A percentile compares a stretch with the other conserved stretches of the same genome.
phyloP scores from a whole-genome alignment of 2,113 vertebrate genomes.

The Mionectes macconnelli region DNA sequence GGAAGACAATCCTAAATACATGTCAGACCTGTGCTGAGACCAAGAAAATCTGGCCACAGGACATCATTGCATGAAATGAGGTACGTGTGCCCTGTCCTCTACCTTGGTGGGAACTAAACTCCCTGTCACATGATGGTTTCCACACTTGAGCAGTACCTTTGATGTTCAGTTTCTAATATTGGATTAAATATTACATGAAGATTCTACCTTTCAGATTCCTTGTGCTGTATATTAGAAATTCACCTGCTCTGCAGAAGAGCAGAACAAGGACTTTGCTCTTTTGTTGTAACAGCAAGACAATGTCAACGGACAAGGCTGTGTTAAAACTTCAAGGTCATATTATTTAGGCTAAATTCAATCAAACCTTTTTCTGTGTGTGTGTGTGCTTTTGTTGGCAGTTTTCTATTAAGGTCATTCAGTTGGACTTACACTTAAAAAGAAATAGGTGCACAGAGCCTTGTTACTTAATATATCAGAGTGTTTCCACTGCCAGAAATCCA shows the following conservation, averaged over 20 bases:
- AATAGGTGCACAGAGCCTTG: not conserved
- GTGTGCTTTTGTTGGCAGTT: conserved; percentile 41
- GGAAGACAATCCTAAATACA: not conserved
- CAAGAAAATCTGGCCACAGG: not conserved
- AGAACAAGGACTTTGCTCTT: conserved; percentile 33
- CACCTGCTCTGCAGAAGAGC: conserved; percentile 20
- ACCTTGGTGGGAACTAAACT: not conserved
- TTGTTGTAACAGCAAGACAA: not conserved
- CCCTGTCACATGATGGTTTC: accelerated
- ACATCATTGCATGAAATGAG: not conserved
- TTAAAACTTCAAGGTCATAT: conserved; percentile 40
- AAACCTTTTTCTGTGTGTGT: not conserved
- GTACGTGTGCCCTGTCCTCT: accelerated
- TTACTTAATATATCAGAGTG: not conserved
- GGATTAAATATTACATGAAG: not conserved
- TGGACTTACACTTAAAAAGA: not conserved
- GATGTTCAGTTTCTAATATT: not conserved
- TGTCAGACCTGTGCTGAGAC: not conserved
- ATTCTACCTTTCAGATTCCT: not conserved
- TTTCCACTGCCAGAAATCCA: conserved; percentile 16
- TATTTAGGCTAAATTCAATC: conserved; percentile 61
- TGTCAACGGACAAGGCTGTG: conserved; percentile 37
- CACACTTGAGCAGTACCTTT: not conserved
- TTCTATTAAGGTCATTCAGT: conserved; percentile 19
- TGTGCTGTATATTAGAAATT: not conserved